phyloP scores from a whole-genome alignment of 2,888 invertebrate species.

The Drosophila subsilvestris region DNA sequence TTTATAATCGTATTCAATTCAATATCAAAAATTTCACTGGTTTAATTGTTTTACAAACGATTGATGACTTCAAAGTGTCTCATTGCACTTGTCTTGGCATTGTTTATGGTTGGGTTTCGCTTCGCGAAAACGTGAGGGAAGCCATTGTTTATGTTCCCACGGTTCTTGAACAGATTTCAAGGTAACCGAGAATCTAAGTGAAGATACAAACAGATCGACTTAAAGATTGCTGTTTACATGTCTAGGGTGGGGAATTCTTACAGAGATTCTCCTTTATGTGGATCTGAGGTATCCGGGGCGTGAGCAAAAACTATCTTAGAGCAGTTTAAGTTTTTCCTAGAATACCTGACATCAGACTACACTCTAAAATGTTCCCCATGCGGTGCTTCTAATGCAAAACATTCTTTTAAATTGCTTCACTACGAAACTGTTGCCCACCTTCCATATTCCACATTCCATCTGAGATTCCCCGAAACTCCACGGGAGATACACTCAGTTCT shows the following conservation, averaged over 20 bases:
- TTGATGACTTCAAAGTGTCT: constrained; percentile 26
- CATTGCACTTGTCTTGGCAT: constrained; percentile 34
- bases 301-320: neutral
- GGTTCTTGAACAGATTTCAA: constrained; percentile 49
- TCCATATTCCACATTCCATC: constrained; percentile 33
- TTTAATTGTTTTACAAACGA: constrained; percentile 1
- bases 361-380: neutral
- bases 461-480: constrained; percentile 47
- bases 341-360: constrained; percentile 1
- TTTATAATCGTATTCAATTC: neutral
- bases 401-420: constrained; percentile 7
- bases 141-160: constrained; percentile 70
- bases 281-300: no score
- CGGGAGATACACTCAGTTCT: constrained; percentile 17
- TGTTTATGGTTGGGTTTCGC: constrained; percentile 31
- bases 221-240: neutral
- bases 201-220: constrained; percentile 11
- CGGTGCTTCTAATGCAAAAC: constrained; percentile 1
- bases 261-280: no score
- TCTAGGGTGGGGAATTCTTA: neutral
- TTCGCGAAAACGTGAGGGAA: constrained; percentile 40
- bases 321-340: constrained; percentile 9
- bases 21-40: neutral
- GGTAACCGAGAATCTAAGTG: constrained; percentile 45
- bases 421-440: constrained; percentile 9